Conservation (phyloP, 2,113 vertebrate species). For the Bucco capensis region DNA sequence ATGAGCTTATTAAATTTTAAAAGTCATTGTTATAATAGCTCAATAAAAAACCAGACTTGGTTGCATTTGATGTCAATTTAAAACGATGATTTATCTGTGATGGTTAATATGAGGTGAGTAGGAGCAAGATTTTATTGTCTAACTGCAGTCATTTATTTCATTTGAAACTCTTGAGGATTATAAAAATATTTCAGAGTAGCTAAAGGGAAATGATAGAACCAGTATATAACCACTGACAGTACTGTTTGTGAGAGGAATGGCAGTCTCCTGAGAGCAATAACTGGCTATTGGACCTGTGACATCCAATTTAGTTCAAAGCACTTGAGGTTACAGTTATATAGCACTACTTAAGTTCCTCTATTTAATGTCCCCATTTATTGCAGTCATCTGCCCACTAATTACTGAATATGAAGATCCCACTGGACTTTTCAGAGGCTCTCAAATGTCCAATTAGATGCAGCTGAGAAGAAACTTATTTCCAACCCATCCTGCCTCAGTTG, state of each 20-base stretch:
- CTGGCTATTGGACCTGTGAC: background rate
- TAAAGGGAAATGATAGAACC: background rate
- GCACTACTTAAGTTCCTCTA: background rate
- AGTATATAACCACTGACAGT: background rate
- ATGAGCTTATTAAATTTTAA: conserved; percentile 54
- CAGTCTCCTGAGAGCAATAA: background rate
- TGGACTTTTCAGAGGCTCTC: background rate
- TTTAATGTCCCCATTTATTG: background rate
- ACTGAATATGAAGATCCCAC: background rate
- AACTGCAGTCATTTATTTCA: conserved; percentile 22
- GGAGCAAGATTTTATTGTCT: conserved; percentile 19
- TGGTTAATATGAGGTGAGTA: conserved; percentile 4
- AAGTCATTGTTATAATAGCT: conserved; percentile 19
- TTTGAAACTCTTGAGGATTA: conserved; percentile 22
- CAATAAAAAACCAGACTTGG: conserved; percentile 1
- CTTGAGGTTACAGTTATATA: background rate
- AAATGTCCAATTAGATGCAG: background rate
- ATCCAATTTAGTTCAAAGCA: background rate
- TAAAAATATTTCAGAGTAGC: background rate
- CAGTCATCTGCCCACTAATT: background rate
- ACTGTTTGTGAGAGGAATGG: background rate
- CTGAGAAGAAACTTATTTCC: background rate
- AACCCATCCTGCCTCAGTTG: background rate
- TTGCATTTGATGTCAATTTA: conserved; percentile 25
- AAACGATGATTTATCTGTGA: conserved; percentile 48